Percentiles rank a stretch among this genome's conserved stretches.
These are phyloP conservation scores for Xyrauchen texanus DNA, from an alignment of 2,113 vertebrate species.

Conservation along the genomic window DNA sequence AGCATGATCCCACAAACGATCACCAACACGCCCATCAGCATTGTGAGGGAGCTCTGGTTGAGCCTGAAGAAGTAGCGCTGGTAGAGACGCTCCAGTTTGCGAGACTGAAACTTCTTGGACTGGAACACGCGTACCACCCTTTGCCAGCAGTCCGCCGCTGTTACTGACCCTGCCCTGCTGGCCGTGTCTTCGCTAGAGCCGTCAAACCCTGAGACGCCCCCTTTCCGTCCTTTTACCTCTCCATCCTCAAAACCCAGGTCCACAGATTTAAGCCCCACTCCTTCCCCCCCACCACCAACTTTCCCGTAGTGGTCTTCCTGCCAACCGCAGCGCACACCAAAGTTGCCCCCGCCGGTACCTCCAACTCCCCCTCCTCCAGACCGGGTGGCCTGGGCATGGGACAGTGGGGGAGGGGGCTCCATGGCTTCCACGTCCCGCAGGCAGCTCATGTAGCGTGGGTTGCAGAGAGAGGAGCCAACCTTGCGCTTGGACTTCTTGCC, in stretches of 20 bases:
- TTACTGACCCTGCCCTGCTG: constrained; percentile 41
- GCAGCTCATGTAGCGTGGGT: constrained; percentile 94
- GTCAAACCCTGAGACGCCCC: constrained; percentile 49
- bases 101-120: constrained; percentile 94
- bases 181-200: constrained; percentile 51
- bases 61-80: constrained; percentile 98
- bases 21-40: constrained; percentile 94
- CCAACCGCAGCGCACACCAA: constrained; percentile 85
- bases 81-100: constrained; percentile 95
- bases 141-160: constrained; percentile 79
- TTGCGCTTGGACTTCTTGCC: constrained; percentile 88
- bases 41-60: constrained; percentile 96
- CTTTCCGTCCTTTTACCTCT: constrained; percentile 71
- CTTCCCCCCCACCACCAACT: constrained; percentile 71
- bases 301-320: constrained; percentile 92
- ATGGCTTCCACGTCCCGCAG: constrained; percentile 87
- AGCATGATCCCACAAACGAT: constrained; percentile 89
- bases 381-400: constrained; percentile 73
- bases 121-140: constrained; percentile 86
- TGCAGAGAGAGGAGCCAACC: constrained; percentile 83
- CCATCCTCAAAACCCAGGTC: constrained; percentile 85
- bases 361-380: constrained; percentile 70
- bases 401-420: constrained; percentile 72
- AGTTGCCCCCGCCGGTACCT: constrained; percentile 67
- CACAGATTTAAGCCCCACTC: constrained; percentile 84